Base-by-base conservation (phyloP, 2,888 invertebrate genomes). In the Rotaria magnacalcarata region DNA sequence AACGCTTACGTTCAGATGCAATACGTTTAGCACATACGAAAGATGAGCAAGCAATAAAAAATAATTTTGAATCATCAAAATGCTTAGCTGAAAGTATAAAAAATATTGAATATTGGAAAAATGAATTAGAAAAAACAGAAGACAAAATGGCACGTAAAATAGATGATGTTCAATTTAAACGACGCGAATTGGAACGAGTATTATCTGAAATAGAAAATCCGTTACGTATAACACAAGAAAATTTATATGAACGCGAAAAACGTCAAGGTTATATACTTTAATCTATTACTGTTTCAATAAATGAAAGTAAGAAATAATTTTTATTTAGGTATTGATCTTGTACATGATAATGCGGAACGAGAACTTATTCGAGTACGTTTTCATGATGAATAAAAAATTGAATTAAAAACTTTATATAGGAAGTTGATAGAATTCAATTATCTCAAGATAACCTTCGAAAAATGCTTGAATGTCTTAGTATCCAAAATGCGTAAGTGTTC, bases 101-200 rank as follows among this genome's bases (percentile, higher is more conserved):
- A 0, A 96, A 96, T 90, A 94, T 96, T 14, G 95, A 95, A 21
- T 96, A 96, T 91, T 96, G 96, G 96, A 93, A 96, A 87, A 95
- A 95, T 84, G 85, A 87, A 56, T 84, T 87, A 14, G 87, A 87
- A 50, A 50, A 80, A 21, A 85, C 85, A 34, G 84, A 85, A 84
- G 84, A 87, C 27, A 84, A 75, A 58, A 11, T 87, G n/a, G 34
- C 58, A 27, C 75, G 56, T 80, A 87, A 85, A 84, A 93, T 96
- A 90, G 96, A 96, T 91, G 93, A 94, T 85, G 93, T 94, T 5
- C 96, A 96, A 90, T 95, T 94, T 88, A 91, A 91, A 93, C 93
- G 91, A 93, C 94, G 91, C 92, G 94, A 89, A 92, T 94, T 94
- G 89, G 92, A 94, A 88, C 94, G 94, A 90, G 93, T 94, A 27